These are phyloP conservation scores for Syrphus vitripennis DNA, from an alignment of 2,888 invertebrate genomes.

Conservation along the genomic window DNA sequence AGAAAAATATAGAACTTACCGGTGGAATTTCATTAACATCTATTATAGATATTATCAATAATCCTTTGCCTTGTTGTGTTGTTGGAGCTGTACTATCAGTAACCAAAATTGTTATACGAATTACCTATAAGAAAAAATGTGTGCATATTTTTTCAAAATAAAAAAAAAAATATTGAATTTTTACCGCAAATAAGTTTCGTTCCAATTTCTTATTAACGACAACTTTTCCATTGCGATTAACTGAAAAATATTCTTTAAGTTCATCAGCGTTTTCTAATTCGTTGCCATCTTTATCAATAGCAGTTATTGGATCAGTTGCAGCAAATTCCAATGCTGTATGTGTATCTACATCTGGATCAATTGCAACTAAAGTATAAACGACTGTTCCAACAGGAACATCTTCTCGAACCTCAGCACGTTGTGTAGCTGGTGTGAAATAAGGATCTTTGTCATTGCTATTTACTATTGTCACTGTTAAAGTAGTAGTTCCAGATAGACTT, in stretches of 20 bases:
- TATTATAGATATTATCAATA: slow-evolving; percentile 86
- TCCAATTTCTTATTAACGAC: slow-evolving; percentile 79
- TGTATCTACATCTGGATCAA: slow-evolving; percentile 90
- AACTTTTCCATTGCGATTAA: slow-evolving; percentile 84
- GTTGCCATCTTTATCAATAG: slow-evolving; percentile 91
- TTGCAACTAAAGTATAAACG: slow-evolving; percentile 87
- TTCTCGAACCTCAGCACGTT: slow-evolving; percentile 90
- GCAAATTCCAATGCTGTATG: slow-evolving; percentile 85
- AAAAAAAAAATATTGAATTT: not conserved
- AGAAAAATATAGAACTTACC: slow-evolving; percentile 77
- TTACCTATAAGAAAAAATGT: slow-evolving; percentile 79
- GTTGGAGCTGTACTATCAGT: slow-evolving; percentile 91
- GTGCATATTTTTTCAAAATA: not conserved
- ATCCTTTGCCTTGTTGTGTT: slow-evolving; percentile 88
- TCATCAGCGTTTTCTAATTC: slow-evolving; percentile 83
- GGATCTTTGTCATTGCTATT: slow-evolving; percentile 95
- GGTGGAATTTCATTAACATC: slow-evolving; percentile 88
- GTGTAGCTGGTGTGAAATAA: slow-evolving; percentile 89
- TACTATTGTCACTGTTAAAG: slow-evolving; percentile 88
- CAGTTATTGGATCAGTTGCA: slow-evolving; percentile 87
- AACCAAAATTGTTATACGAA: slow-evolving; percentile 89
- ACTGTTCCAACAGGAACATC: slow-evolving; percentile 88
- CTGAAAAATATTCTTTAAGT: slow-evolving; percentile 85
- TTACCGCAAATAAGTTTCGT: slow-evolving; percentile 79
- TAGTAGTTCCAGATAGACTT: slow-evolving; percentile 90